Percentiles rank a stretch among this genome's conserved stretches.
Evolutionary conservation across 2,888 invertebrate species (phyloP).

Genomic region (Tipula confusa): DNA sequence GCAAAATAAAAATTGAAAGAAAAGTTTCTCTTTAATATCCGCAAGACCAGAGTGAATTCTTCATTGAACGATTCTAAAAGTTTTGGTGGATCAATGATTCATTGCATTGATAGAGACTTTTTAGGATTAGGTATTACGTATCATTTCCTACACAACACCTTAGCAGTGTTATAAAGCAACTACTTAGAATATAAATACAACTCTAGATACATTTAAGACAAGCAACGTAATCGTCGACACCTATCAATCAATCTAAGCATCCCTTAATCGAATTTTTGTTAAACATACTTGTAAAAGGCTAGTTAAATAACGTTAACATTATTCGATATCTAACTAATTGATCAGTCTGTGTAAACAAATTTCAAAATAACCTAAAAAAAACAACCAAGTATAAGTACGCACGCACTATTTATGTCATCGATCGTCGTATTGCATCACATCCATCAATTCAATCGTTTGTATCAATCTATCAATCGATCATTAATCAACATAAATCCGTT

Average conservation of each 20-base stretch:
- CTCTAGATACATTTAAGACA: neutral
- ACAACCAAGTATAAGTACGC: neutral
- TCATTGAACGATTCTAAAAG: too few relatives aligned
- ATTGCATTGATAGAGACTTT: too few relatives aligned
- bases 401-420: neutral
- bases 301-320: neutral
- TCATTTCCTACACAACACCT: too few relatives aligned
- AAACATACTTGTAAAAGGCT: neutral
- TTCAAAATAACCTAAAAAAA: neutral
- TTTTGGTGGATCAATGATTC: too few relatives aligned
- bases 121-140: too few relatives aligned
- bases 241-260: neutral
- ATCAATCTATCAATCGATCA: neutral
- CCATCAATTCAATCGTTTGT: neutral
- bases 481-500: neutral
- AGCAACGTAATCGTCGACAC: neutral
- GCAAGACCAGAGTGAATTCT: too few relatives aligned
- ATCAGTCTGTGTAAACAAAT: neutral
- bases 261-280: neutral
- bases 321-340: neutral
- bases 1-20: too few relatives aligned
- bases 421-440: neutral
- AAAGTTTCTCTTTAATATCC: too few relatives aligned
- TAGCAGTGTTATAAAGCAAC: too few relatives aligned
- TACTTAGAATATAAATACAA: too few relatives aligned